Evolutionary conservation across 2,113 vertebrate genomes (phyloP).

Genomic region (Glareola pratincola): DNA sequence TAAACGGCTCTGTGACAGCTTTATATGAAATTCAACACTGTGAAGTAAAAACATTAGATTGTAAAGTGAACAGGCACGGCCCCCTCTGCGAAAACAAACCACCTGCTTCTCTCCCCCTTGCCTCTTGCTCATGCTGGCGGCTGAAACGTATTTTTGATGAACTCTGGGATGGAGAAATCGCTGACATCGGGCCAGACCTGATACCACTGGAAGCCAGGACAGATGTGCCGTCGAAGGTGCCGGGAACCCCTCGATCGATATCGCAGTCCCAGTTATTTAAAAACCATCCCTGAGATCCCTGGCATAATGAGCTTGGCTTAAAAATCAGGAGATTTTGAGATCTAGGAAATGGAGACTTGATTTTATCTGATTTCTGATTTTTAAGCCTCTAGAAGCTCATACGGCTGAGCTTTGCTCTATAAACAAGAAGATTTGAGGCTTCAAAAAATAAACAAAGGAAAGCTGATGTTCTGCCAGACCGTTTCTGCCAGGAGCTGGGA

Average conservation of each 20-base stretch:
- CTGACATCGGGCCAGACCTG: not conserved
- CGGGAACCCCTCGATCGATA: not conserved
- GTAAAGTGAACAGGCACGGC: not conserved
- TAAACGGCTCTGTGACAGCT: not conserved
- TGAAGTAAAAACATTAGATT: not conserved
- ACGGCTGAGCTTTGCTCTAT: not conserved
- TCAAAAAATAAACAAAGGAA: slow-evolving; percentile 12
- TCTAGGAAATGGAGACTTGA: not conserved
- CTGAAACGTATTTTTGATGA: not conserved
- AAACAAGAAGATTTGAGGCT: not conserved
- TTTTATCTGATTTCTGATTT: slow-evolving; percentile 9
- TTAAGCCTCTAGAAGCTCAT: not conserved
- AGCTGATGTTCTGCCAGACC: not conserved
- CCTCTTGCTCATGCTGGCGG: not conserved
- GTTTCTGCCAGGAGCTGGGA: not conserved
- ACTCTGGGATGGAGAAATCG: not conserved
- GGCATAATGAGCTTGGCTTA: not conserved
- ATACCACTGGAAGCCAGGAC: not conserved
- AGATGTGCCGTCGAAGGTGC: not conserved
- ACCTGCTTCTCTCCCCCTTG: not conserved
- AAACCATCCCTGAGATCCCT: not conserved
- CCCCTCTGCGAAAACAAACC: not conserved
- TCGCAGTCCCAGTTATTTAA: not conserved
- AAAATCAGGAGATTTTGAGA: not conserved
- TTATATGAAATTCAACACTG: not conserved